Evolutionary conservation across 2,113 vertebrate genomes (phyloP).

Genomic region (Brachyhypopomus occidentalis): DNA sequence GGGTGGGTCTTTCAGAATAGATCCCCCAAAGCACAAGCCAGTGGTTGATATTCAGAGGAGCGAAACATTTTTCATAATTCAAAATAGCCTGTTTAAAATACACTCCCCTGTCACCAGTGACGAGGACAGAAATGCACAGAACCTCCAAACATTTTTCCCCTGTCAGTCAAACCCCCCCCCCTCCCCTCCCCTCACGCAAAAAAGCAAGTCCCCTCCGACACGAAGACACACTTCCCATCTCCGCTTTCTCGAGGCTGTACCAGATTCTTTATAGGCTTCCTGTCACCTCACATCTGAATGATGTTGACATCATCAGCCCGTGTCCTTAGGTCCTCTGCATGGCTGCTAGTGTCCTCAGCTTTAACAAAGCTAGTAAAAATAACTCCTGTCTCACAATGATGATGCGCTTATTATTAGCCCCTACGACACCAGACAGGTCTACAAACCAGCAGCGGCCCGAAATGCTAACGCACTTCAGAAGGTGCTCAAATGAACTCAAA

Average conservation of each 20-base stretch:
- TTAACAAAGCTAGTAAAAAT: constrained; percentile 9
- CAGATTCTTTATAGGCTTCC: constrained; percentile 13
- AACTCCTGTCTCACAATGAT: constrained; percentile 8
- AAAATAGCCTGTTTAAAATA: constrained; percentile 36
- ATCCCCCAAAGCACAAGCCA: constrained; percentile 3
- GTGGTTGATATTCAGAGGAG: constrained; percentile 15
- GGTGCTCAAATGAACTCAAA: constrained; percentile 31
- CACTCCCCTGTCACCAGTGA: neutral
- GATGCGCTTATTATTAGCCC: constrained; percentile 23
- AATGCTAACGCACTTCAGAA: constrained; percentile 2
- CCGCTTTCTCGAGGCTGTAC: constrained; percentile 5
- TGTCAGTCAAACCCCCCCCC: neutral
- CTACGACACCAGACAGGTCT: constrained; percentile 13
- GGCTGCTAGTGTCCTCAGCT: neutral
- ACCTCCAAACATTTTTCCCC: constrained; percentile 5
- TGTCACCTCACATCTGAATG: constrained; percentile 27
- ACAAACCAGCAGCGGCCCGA: neutral
- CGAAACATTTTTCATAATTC: constrained; percentile 29
- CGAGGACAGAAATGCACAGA: neutral
- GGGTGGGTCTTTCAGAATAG: constrained; percentile 9
- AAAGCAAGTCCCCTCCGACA: neutral
- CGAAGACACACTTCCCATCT: neutral
- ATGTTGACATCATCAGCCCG: constrained; percentile 40
- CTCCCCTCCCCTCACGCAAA: neutral
- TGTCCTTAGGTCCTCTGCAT: constrained; percentile 29